Conservation (phyloP, 2,888 invertebrate species). For the Heteromyza rotundicornis region DNA sequence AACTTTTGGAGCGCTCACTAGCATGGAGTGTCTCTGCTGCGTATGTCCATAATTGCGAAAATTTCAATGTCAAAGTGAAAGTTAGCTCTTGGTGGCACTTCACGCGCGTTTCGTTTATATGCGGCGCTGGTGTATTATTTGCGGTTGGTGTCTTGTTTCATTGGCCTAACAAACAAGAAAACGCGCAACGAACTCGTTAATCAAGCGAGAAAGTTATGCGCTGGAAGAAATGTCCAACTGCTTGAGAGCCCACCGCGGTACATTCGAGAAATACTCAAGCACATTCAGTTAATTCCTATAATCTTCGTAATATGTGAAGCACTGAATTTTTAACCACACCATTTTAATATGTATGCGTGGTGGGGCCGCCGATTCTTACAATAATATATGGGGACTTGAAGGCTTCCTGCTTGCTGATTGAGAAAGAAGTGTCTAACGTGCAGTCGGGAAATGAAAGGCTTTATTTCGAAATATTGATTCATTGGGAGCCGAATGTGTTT, state of each 20-base stretch:
- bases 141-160: conserved; percentile 11
- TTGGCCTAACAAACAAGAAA: conserved; percentile 15
- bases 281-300: no score
- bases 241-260: neutral
- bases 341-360: no score
- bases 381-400: no score
- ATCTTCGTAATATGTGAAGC: no score
- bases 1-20: neutral
- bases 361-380: no score
- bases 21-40: neutral
- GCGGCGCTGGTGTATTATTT: conserved; percentile 32
- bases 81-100: conserved; percentile 43
- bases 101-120: conserved; percentile 26
- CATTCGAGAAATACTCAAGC: no score
- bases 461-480: no score
- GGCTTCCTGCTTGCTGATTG: no score
- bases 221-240: neutral
- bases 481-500: no score
- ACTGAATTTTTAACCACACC: no score
- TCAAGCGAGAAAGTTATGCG: conserved; percentile 56
- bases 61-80: conserved; percentile 63
- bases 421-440: no score
- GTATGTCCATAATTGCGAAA: conserved; percentile 19
- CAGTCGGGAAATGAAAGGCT: no score
- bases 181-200: conserved; percentile 46